phyloP scores from a whole-genome alignment of 2,113 vertebrate species.

The Dasypus novemcinctus region DNA sequence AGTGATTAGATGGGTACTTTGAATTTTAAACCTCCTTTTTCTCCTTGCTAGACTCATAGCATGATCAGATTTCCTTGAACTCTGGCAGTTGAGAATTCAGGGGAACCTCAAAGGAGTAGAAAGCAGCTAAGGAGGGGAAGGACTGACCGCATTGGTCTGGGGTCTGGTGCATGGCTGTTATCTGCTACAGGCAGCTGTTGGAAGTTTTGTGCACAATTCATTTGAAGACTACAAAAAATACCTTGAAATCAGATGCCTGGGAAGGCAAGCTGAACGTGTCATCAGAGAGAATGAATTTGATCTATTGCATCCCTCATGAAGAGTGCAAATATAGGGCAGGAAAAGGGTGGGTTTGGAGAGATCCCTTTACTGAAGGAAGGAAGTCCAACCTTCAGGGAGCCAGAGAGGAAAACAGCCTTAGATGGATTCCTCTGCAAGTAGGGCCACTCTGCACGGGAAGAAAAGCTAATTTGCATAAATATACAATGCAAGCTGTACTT shows the following conservation, averaged over 20 bases:
- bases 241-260: not conserved
- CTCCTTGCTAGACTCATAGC: not conserved
- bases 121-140: not conserved
- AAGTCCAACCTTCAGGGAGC: not conserved
- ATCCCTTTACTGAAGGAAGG: constrained; percentile 51
- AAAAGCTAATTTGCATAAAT: not conserved
- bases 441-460: not conserved
- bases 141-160: not conserved
- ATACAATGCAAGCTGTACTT: not conserved
- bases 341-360: constrained; percentile 31
- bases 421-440: not conserved
- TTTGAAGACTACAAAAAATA: not conserved
- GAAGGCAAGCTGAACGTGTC: not conserved
- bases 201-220: not conserved
- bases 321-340: not conserved
- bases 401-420: not conserved
- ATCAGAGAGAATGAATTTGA: constrained; percentile 18
- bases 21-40: constrained; percentile 16
- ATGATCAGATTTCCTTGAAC: not conserved
- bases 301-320: not conserved
- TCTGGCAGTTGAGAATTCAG: constrained; percentile 12
- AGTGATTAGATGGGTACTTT: not conserved
- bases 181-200: constrained; percentile 28
- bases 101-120: not conserved
- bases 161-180: not conserved